phyloP scores from a whole-genome alignment of 2,113 vertebrate genomes.

The Xiphophorus couchianus region DNA sequence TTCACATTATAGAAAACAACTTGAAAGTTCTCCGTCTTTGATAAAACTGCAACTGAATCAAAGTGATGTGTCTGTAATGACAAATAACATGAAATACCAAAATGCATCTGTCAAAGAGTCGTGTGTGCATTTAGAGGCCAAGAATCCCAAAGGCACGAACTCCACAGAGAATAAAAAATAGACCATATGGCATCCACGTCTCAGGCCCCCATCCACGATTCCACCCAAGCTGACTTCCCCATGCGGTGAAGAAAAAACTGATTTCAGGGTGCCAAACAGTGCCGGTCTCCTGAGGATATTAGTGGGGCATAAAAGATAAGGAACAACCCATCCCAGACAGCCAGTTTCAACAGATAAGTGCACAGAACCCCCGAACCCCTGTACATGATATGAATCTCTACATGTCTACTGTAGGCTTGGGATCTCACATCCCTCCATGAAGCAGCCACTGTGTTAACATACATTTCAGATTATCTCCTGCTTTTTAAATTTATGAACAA shows the following conservation, averaged over 20 bases:
- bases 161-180: constrained; percentile 62
- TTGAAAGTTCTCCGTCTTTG: too few species aligned
- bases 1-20: too few species aligned
- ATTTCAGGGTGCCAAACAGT: constrained; percentile 63
- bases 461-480: not conserved
- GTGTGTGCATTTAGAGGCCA: constrained; percentile 52
- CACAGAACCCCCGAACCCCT: constrained; percentile 34
- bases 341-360: constrained; percentile 64
- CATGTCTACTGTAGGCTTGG: constrained; percentile 38
- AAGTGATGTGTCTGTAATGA: constrained; percentile 12
- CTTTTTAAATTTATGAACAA: not conserved
- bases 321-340: constrained; percentile 64
- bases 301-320: constrained; percentile 67
- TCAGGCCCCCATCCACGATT: constrained; percentile 64
- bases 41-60: constrained; percentile 22
- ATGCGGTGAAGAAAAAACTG: constrained; percentile 52
- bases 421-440: too few species aligned
- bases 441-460: not conserved
- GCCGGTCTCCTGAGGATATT: constrained; percentile 67
- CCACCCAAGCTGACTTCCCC: constrained; percentile 63
- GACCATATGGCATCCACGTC: constrained; percentile 74
- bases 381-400: constrained; percentile 37
- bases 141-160: constrained; percentile 53
- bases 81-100: constrained; percentile 45
- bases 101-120: constrained; percentile 58